These are phyloP conservation scores for Piprites chloris DNA, from an alignment of 2,113 vertebrate species.

Conservation along the genomic window DNA sequence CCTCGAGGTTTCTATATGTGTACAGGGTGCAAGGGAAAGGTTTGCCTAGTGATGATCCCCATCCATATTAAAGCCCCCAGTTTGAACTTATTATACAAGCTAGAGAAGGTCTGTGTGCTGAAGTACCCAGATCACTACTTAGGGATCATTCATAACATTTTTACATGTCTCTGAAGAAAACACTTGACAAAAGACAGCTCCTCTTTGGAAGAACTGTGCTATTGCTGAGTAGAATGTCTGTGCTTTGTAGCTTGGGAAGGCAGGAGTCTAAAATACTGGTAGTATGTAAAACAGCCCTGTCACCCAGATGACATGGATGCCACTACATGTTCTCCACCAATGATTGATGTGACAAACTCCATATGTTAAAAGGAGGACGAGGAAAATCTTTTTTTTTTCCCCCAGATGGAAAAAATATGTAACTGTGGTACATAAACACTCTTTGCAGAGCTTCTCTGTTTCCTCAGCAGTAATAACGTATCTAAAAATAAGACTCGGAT, in stretches of 20 bases:
- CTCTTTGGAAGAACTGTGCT: slow-evolving; percentile 28
- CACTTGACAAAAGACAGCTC: background rate
- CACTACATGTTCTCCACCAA: slow-evolving; percentile 45
- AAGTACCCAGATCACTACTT: background rate
- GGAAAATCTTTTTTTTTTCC: slow-evolving; percentile 15
- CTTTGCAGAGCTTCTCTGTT: slow-evolving; percentile 46
- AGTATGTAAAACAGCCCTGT: slow-evolving; percentile 62
- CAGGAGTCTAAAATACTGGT: slow-evolving; percentile 24
- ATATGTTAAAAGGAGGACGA: slow-evolving; percentile 54
- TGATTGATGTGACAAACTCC: slow-evolving; percentile 61
- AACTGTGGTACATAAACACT: slow-evolving; percentile 46
- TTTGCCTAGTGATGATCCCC: slow-evolving; percentile 8
- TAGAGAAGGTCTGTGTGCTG: background rate
- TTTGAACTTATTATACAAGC: background rate
- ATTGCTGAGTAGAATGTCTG: background rate
- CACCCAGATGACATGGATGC: slow-evolving; percentile 54
- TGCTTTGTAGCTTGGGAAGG: slow-evolving; percentile 6
- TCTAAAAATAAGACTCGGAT: slow-evolving; percentile 53
- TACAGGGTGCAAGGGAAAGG: background rate
- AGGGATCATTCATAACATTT: background rate
- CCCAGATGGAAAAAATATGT: slow-evolving; percentile 59
- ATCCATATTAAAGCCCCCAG: background rate
- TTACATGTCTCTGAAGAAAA: slow-evolving; percentile 25
- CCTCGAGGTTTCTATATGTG: background rate
- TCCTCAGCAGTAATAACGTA: slow-evolving; percentile 23